Percentiles rank a stretch among this genome's conserved stretches.
These are phyloP conservation scores for Acinonyx jubatus DNA, from an alignment of 2,113 vertebrate genomes.

Conservation along the genomic window DNA sequence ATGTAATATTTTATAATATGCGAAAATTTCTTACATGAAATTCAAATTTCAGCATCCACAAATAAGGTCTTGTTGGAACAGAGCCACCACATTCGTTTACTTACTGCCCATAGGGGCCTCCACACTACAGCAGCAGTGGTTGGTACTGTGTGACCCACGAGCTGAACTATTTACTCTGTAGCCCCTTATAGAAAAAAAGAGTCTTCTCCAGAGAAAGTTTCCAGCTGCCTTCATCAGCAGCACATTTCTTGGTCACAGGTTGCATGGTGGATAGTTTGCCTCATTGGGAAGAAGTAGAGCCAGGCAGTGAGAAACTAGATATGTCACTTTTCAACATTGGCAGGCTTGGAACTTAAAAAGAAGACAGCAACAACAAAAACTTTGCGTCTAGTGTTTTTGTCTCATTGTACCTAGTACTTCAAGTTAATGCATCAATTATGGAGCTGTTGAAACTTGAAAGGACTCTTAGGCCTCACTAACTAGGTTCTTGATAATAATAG, in stretches of 20 bases:
- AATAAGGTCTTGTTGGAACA: not conserved
- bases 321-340: not conserved
- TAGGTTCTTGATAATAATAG: conserved; percentile 28
- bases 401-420: conserved; percentile 14
- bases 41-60: not conserved
- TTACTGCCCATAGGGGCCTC: not conserved
- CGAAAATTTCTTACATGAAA: not conserved
- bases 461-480: not conserved
- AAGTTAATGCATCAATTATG: not conserved
- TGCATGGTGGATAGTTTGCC: not conserved
- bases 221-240: not conserved
- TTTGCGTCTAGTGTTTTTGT: conserved; percentile 9
- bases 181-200: not conserved
- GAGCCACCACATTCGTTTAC: not conserved
- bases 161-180: not conserved
- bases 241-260: not conserved
- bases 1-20: not conserved
- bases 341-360: not conserved
- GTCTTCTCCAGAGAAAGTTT: conserved; percentile 5
- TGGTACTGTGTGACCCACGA: not conserved
- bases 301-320: not conserved
- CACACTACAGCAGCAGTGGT: rapidly evolving
- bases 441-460: conserved; percentile 58
- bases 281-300: not conserved
- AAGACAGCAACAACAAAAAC: not conserved